These are phyloP conservation scores for Sussaba pulchella DNA, from an alignment of 2,888 invertebrate genomes.

Conservation along the genomic window DNA sequence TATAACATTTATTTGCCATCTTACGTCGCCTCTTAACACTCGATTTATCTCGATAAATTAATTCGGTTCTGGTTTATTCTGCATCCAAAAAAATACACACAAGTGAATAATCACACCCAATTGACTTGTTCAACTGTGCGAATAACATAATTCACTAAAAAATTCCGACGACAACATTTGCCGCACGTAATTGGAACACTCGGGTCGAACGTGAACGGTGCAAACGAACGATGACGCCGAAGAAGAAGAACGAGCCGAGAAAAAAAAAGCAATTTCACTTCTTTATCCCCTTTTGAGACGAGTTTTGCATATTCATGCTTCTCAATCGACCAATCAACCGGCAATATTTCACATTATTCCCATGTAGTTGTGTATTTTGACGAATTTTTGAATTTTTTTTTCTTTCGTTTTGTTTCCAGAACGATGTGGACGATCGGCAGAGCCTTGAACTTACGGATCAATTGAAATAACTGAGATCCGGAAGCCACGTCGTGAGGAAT, in stretches of 20 bases:
- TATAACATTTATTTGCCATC: background rate
- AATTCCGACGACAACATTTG: too few species aligned
- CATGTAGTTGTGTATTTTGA: background rate
- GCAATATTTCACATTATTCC: background rate
- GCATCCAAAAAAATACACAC: too few species aligned
- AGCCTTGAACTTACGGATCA: slow-evolving; percentile 68
- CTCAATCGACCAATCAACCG: background rate
- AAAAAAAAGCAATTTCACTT: too few species aligned
- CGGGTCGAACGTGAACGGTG: background rate
- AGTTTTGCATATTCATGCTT: background rate
- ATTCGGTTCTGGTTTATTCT: too few species aligned
- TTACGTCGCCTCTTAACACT: too few species aligned
- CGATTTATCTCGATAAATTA: slow-evolving; percentile 22
- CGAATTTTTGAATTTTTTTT: slow-evolving; percentile 20
- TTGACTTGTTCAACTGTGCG: too few species aligned
- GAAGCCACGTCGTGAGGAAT: slow-evolving; percentile 52
- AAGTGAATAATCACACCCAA: too few species aligned
- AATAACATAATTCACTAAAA: background rate
- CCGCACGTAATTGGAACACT: background rate
- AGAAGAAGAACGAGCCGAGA: too few species aligned
- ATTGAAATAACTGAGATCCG: slow-evolving; percentile 69
- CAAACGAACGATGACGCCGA: too few species aligned
- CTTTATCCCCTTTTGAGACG: too few species aligned
- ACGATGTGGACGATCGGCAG: slow-evolving; percentile 66
- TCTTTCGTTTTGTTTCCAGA: slow-evolving; percentile 73